A percentile compares a stretch with the other conserved stretches of the same genome.
phyloP scores from a whole-genome alignment of 2,797 vertebrate species.

The Anas capensis region DNA sequence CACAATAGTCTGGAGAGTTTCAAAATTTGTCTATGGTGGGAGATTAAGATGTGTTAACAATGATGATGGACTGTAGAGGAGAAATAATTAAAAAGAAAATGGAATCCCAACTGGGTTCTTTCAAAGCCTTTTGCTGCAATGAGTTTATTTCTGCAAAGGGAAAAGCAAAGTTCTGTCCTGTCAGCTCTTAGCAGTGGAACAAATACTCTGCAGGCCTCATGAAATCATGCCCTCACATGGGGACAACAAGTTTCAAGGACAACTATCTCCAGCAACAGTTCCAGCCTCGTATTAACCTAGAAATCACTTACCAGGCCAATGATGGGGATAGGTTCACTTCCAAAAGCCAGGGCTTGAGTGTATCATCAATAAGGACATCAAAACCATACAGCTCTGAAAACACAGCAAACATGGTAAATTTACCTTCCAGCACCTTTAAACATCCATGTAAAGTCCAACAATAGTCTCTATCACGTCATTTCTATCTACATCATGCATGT shows the following conservation, averaged over 20 bases:
- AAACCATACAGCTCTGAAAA: conserved; percentile 95
- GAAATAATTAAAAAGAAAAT: conserved; percentile 57
- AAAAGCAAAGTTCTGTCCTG: conserved; percentile 12
- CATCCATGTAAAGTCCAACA: neutral
- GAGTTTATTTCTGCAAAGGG: neutral
- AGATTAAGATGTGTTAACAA: conserved; percentile 11
- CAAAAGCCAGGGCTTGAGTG: conserved; percentile 96
- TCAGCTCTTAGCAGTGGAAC: neutral
- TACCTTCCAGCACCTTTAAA: neutral
- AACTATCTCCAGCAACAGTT: neutral
- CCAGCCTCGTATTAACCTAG: neutral
- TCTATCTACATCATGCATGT: neutral
- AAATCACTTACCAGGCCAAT: conserved; percentile 90
- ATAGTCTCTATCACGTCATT: neutral
- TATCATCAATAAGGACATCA: conserved; percentile 95
- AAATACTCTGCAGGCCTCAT: neutral
- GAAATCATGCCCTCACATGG: neutral
- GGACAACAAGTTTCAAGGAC: neutral
- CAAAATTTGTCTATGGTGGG: neutral
- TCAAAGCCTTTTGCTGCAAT: conserved; percentile 4
- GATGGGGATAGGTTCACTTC: conserved; percentile 98
- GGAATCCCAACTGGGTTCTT: conserved; percentile 9
- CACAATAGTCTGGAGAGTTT: neutral
- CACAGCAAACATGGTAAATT: neutral
- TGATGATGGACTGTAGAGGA: neutral